These are phyloP conservation scores for Polia nebulosa DNA, from an alignment of 2,888 invertebrate genomes.

Conservation along the genomic window DNA sequence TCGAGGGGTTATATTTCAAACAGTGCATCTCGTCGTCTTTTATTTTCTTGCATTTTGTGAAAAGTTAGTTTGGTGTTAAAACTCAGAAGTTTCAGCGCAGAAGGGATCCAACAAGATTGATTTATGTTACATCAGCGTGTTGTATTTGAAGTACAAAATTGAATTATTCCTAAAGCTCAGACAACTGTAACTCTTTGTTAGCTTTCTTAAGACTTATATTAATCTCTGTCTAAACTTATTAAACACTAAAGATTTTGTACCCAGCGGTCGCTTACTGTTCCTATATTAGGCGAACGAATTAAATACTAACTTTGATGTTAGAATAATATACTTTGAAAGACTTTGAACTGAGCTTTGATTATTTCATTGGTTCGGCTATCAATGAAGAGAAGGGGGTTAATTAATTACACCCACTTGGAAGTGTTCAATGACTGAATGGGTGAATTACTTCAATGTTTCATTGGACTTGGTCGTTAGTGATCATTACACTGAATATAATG, in stretches of 20 bases:
- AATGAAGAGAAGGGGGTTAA: constrained; percentile 40
- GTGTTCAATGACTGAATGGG: constrained; percentile 35
- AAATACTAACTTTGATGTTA: constrained; percentile 29
- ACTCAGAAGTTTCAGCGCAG: constrained; percentile 29
- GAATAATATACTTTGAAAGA: constrained; percentile 30
- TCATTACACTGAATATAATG: constrained; percentile 24
- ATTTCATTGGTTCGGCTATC: constrained; percentile 43
- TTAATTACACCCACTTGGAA: constrained; percentile 49
- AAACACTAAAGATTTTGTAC: constrained; percentile 20
- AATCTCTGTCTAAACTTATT: constrained; percentile 30
- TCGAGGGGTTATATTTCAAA: background rate
- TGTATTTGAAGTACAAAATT: constrained; percentile 42
- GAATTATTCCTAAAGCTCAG: constrained; percentile 39
- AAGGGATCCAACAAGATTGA: constrained; percentile 41
- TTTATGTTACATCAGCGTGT: constrained; percentile 41
- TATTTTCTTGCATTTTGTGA: constrained; percentile 27
- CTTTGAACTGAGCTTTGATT: constrained; percentile 41
- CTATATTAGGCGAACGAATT: constrained; percentile 20
- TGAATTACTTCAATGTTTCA: constrained; percentile 31
- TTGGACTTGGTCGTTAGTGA: constrained; percentile 37
- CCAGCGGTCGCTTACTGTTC: constrained; percentile 2
- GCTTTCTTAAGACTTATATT: constrained; percentile 34
- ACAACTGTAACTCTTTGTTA: constrained; percentile 40
- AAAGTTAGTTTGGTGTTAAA: constrained; percentile 34
- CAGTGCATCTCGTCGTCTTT: constrained; percentile 21